A percentile compares a stretch with the other conserved stretches of the same genome.
phyloP scores from a whole-genome alignment of 2,797 vertebrate genomes.

The Gymnoscopelus microlampas region DNA sequence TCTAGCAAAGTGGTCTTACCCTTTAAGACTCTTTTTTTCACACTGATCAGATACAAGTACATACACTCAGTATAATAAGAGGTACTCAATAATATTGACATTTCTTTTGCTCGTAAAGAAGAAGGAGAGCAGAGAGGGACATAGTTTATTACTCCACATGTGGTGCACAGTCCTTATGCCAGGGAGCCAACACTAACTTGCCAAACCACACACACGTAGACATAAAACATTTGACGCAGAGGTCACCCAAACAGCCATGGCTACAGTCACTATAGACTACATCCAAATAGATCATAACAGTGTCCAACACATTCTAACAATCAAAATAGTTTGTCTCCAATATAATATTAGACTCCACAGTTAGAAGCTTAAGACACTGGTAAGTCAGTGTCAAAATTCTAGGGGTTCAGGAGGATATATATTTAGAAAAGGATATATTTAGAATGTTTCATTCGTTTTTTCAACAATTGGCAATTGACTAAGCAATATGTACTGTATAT shows the following conservation, averaged over 20 bases:
- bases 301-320: background rate
- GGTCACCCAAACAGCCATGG: conserved; percentile 24
- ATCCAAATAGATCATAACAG: conserved; percentile 12
- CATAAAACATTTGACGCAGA: conserved; percentile 10
- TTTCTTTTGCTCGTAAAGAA: conserved; percentile 23
- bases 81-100: conserved; percentile 37
- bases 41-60: conserved; percentile 15
- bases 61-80: conserved; percentile 14
- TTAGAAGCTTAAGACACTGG: background rate
- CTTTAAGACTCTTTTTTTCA: conserved; percentile 2
- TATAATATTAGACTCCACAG: conserved; percentile 1
- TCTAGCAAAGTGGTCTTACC: too few relatives aligned
- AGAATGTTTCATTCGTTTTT: too few relatives aligned
- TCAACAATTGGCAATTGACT: too few relatives aligned
- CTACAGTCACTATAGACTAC: background rate
- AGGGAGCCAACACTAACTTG: conserved; percentile 31
- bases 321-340: conserved; percentile 9
- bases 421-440: too few relatives aligned
- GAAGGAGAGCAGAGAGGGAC: conserved; percentile 8
- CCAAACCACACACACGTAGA: conserved; percentile 36
- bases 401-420: too few relatives aligned
- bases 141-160: conserved; percentile 44
- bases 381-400: background rate
- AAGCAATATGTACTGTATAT: too few relatives aligned
- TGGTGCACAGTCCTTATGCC: conserved; percentile 54